A percentile compares a stretch with the other conserved stretches of the same genome.
Conservation (phyloP, 2,797 vertebrate species). For the Decapterus maruadsi region DNA sequence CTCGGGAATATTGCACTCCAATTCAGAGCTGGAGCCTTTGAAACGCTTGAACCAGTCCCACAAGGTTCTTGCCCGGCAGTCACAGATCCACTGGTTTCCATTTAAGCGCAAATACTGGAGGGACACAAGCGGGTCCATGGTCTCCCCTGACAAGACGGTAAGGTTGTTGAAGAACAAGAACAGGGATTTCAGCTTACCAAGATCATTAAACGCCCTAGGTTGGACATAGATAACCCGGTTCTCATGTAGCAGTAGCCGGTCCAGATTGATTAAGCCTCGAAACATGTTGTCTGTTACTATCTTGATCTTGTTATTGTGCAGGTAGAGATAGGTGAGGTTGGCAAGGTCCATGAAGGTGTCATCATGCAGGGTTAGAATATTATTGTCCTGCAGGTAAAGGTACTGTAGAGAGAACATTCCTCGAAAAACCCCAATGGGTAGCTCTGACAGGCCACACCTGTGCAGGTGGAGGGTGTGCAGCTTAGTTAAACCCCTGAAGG, state of each 20-base stretch:
- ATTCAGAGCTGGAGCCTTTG: slow-evolving; percentile 95
- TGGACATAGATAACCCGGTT: slow-evolving; percentile 92
- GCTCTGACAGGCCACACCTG: slow-evolving; percentile 94
- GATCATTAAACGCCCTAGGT: slow-evolving; percentile 91
- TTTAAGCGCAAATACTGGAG: slow-evolving; percentile 97
- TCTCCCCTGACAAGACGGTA: slow-evolving; percentile 91
- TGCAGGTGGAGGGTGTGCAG: slow-evolving; percentile 96
- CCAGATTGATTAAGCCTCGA: slow-evolving; percentile 92
- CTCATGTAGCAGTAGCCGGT: slow-evolving; percentile 95
- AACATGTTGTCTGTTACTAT: slow-evolving; percentile 95
- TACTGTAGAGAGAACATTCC: slow-evolving; percentile 96
- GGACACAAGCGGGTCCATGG: slow-evolving; percentile 90
- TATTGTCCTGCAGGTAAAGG: slow-evolving; percentile 98
- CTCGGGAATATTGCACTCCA: slow-evolving; percentile 91
- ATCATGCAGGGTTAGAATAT: slow-evolving; percentile 91
- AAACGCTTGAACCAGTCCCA: slow-evolving; percentile 99
- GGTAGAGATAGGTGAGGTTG: slow-evolving; percentile 97
- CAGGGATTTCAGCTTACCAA: slow-evolving; percentile 94
- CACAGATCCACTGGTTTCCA: slow-evolving; percentile 98
- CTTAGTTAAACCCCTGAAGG: slow-evolving; percentile 93
- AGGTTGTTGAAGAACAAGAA: slow-evolving; percentile 98
- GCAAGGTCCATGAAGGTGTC: slow-evolving; percentile 96
- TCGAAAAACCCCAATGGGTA: slow-evolving; percentile 92
- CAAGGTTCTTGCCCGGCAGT: slow-evolving; percentile 94
- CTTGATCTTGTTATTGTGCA: slow-evolving; percentile 97